Conservation (phyloP, 1,140 invertebrate genomes). For the Phenacoccus solenopsis region DNA sequence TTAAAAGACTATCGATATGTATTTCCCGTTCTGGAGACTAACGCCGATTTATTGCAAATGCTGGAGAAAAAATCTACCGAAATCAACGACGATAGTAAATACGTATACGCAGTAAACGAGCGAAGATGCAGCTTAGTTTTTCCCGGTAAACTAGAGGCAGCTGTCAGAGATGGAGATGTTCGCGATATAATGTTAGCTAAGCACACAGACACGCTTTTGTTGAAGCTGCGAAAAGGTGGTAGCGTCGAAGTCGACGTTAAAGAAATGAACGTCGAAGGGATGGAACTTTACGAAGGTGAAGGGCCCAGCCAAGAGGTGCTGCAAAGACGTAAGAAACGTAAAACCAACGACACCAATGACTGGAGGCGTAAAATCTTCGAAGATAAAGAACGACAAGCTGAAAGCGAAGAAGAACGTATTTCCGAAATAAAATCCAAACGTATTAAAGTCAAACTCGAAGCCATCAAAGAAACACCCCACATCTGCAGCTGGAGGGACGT, state of each 20-base stretch:
- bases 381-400: constrained; percentile 51
- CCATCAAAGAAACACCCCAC: constrained; percentile 26
- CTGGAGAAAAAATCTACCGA: constrained; percentile 42
- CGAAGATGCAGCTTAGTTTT: constrained; percentile 60
- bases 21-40: constrained; percentile 51
- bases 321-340: constrained; percentile 38
- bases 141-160: constrained; percentile 55
- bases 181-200: constrained; percentile 60
- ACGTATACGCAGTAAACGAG: constrained; percentile 62
- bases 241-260: constrained; percentile 20
- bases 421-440: constrained; percentile 31
- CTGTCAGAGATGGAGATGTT: constrained; percentile 60
- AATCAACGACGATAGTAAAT: constrained; percentile 42
- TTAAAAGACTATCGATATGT: constrained; percentile 60
- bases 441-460: constrained; percentile 28
- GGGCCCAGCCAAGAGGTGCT: constrained; percentile 45
- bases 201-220: constrained; percentile 54
- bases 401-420: constrained; percentile 41
- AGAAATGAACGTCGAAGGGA: constrained; percentile 33
- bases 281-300: constrained; percentile 45
- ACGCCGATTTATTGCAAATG: constrained; percentile 46
- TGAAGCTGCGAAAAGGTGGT: constrained; percentile 42
- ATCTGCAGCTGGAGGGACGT: constrained; percentile 28
- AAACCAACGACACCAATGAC: constrained; percentile 41
- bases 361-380: constrained; percentile 55